phyloP scores from a whole-genome alignment of 1,140 invertebrate genomes.

The Neuroterus valhalla region DNA sequence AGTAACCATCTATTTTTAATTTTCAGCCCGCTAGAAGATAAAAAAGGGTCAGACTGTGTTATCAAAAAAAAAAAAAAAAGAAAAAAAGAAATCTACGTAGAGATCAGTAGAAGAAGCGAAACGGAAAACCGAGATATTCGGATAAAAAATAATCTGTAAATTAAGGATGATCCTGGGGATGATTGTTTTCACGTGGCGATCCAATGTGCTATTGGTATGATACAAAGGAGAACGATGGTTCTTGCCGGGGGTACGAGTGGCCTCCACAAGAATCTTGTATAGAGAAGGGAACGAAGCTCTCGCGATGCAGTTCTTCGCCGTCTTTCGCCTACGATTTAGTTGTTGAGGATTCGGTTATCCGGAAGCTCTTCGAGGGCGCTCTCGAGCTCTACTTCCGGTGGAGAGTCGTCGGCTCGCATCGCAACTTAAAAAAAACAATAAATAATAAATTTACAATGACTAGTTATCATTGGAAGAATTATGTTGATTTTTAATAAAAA shows the following conservation, averaged over 20 bases:
- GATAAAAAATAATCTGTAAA: no score
- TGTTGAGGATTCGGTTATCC: conserved; percentile 1
- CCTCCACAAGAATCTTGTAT: conserved; percentile 17
- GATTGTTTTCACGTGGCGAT: no score
- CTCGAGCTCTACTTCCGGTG: conserved; percentile 25
- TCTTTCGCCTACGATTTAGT: conserved; percentile 26
- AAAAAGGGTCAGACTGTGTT: no score
- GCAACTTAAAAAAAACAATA: neutral
- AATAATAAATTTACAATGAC: neutral
- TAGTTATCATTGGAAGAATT: neutral
- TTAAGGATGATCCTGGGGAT: no score
- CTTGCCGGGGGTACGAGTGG: conserved; percentile 1
- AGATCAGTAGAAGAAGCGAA: no score
- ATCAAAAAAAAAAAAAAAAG: no score
- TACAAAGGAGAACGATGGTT: conserved; percentile 11
- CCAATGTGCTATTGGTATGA: neutral
- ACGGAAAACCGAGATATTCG: no score
- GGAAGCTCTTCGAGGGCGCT: conserved; percentile 6
- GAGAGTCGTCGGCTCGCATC: neutral
- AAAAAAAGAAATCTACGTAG: no score
- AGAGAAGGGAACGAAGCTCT: conserved; percentile 33
- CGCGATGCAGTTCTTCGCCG: conserved; percentile 17
- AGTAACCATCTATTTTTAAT: no score
- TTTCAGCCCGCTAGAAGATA: no score
- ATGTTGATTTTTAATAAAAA: neutral